Conservation (phyloP, 2,113 vertebrate species). For the Philantomba maxwellii region DNA sequence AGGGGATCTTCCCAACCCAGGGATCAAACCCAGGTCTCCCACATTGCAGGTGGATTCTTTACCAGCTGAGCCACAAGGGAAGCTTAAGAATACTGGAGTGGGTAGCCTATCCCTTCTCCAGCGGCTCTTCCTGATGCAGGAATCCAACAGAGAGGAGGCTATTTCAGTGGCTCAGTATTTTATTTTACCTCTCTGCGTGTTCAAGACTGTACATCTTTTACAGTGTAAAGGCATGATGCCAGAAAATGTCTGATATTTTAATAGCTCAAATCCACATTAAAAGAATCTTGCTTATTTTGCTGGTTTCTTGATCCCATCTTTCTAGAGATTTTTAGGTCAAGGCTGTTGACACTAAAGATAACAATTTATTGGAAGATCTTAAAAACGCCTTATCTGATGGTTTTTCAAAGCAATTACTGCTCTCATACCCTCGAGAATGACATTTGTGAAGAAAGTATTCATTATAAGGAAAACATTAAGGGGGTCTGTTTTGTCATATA, state of each 20-base stretch:
- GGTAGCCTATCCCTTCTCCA: not conserved
- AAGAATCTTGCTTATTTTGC: not conserved
- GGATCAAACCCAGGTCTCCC: not conserved
- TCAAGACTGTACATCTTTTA: not conserved
- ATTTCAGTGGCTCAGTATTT: not conserved
- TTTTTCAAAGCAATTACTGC: not conserved
- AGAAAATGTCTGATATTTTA: not conserved
- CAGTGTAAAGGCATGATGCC: not conserved
- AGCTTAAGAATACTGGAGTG: not conserved
- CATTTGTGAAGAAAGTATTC: not conserved
- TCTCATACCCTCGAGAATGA: not conserved
- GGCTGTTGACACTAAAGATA: not conserved
- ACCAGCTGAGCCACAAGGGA: not conserved
- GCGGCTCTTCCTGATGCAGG: accelerated
- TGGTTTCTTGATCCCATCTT: not conserved
- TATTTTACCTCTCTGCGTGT: not conserved
- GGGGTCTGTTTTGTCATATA: not conserved
- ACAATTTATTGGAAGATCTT: not conserved
- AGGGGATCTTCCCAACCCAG: not conserved
- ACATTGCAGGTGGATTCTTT: not conserved
- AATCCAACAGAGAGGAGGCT: not conserved
- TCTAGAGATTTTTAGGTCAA: constrained; percentile 7
- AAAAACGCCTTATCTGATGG: not conserved
- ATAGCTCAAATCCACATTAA: not conserved
- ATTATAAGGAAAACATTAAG: not conserved